Base-by-base conservation (phyloP, 1,140 invertebrate species). In the Calosoma granatense region DNA sequence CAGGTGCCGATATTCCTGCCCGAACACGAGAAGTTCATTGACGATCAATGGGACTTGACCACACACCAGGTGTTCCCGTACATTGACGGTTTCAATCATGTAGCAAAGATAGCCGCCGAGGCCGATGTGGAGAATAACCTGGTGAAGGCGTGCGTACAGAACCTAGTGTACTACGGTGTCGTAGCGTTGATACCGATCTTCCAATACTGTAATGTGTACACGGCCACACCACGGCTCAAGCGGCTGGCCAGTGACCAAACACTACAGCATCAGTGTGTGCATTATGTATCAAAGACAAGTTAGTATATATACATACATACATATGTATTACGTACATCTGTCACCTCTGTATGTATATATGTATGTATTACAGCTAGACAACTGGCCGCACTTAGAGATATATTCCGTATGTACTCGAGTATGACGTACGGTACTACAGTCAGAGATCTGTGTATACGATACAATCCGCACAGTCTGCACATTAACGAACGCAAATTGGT, bases 121-220 rank as follows among this genome's bases (percentile, higher is more conserved):
- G 88, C 93, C 1, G 90, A 95, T 65, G 92, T 97, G 0, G 93
- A 97, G 67, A 92, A 88, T 57, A 92, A 90, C 74, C 74, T 97
- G 30, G 94, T 97, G 0, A 97, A 97, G 74, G 88, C 91, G 6
- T 95, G 92, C 70, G 84, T 97, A 41, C 92, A 95, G 70, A 97
- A 97, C 77, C 78, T 97, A 55, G 79, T 94, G 65, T 96, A 84
- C 71, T 83, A 83, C 59, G 78, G 77, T 20, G 79, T 82, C 17
- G 83, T 92, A 1, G 85, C 85, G 15, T 70, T 97, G 20, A 85
- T 95, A 54, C 90, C 93, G 6, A 86, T 97, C 62, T 87, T 97
- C 64, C 92, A 92, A 70, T 98, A 97, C 72, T 87, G 89, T 60
- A 97, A 97, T 72, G 86, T 94, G 60, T 97, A 97, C 72, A 84